Base-by-base conservation (phyloP, 2,888 invertebrate species). In the Axea sp. region DNA sequence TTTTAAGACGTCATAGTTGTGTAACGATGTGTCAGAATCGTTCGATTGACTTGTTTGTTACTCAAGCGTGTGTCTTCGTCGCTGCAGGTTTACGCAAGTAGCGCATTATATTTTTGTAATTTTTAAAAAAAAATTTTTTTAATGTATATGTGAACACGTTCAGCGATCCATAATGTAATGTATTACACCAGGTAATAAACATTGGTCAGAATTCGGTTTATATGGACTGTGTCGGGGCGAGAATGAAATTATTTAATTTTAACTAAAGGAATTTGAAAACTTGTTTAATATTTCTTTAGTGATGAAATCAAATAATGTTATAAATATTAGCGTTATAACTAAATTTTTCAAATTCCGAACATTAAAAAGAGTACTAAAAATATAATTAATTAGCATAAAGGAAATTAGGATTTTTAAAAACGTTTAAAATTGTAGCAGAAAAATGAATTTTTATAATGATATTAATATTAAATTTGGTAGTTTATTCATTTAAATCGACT, bases 1-100 rank as follows among this genome's bases (percentile, higher is more conserved):
- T 60, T 28, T 39, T 30, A 28, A 47, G 39, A 57, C 30, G 53
- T 69, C 45, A 68, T 33, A 19, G 49, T 51, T 53, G 41, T 12
- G 59, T 69, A 60, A 53, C 68, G 24, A 51, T 24, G 12, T 51
- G 60, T 60, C 69, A 57, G 33, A 57, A 49, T 49, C 47, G 15
- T 57, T 47, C 31, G 28, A 39, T 43, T 26, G n/a, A 15, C 22
- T 68, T 64, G 35, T 51, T 62, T 51, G 47, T 47, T 57, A 57
- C 57, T 57, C 31, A 47, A 57, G 37, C 39, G 39, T 37, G 17
- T 30, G 47, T 57, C 47, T 67, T 47, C 26, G 35, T 49, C 28
- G 49, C 68, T 51, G 33, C 49, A 24, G 35, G 1, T 24, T 49
- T 17, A 59, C 60, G 45, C 43, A 43, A 67, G 8, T 33, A 26